These are phyloP conservation scores for Acrocyrtus sp. DNA, from an alignment of 2,888 invertebrate genomes.

Conservation along the genomic window DNA sequence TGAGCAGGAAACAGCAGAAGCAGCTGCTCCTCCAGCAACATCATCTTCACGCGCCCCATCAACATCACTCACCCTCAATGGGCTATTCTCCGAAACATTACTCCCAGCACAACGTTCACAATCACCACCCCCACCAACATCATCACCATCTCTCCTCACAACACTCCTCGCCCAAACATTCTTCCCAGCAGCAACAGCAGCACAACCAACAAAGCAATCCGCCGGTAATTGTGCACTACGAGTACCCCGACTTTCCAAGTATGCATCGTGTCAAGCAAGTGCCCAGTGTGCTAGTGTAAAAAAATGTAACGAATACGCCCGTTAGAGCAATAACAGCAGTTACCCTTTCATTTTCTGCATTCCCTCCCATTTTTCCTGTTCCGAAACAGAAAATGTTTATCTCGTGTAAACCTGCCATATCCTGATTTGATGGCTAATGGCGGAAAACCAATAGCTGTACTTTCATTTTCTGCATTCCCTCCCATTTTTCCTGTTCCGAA, in stretches of 20 bases:
- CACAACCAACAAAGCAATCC: slow-evolving; percentile 43
- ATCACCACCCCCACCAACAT: background rate
- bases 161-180: slow-evolving; percentile 20
- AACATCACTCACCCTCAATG: slow-evolving; percentile 51
- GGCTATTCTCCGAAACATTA: slow-evolving; percentile 52
- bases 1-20: slow-evolving; percentile 46
- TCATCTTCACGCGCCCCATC: too few relatives aligned
- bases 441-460: background rate
- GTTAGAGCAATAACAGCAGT: background rate
- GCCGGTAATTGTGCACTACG: slow-evolving; percentile 56
- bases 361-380: too few relatives aligned
- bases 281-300: slow-evolving; percentile 58
- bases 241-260: slow-evolving; percentile 54
- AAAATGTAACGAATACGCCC: background rate
- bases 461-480: background rate
- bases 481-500: background rate
- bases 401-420: background rate
- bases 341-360: too few relatives aligned
- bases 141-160: slow-evolving; percentile 5
- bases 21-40: slow-evolving; percentile 42
- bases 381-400: too few relatives aligned
- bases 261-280: slow-evolving; percentile 59
- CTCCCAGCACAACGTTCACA: slow-evolving; percentile 34
- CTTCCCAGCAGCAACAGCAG: slow-evolving; percentile 30
- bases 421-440: background rate